These are phyloP conservation scores for Anhinga anhinga DNA, from an alignment of 2,113 vertebrate genomes.

Conservation along the genomic window DNA sequence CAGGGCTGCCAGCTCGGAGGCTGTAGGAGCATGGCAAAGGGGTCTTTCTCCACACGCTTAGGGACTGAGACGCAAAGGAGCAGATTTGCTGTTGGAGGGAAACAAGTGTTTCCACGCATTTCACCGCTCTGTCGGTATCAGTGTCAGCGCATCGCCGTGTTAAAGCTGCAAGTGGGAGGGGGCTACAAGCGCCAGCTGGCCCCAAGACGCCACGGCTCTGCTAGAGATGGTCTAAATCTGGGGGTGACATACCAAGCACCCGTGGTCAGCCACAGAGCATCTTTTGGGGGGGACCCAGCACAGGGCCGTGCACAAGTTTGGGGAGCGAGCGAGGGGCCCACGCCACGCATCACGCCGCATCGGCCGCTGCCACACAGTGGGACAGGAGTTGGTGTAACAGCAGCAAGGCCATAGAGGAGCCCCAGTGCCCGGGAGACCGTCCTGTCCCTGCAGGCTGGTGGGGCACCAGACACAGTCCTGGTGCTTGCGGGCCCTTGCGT, in stretches of 20 bases:
- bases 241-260: neutral
- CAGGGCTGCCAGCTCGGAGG: neutral
- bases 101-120: neutral
- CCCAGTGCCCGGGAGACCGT: accelerated
- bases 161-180: neutral
- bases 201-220: accelerated
- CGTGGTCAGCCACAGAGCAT: neutral
- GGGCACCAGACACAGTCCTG: accelerated
- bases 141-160: accelerated
- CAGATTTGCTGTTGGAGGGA: neutral
- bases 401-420: neutral
- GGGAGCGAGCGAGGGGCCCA: neutral
- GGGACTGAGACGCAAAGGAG: neutral
- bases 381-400: neutral
- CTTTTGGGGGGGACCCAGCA: neutral
- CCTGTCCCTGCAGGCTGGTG: neutral
- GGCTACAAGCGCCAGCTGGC: neutral
- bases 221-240: neutral
- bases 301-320: accelerated
- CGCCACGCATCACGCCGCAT: accelerated
- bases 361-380: neutral
- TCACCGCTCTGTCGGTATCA: neutral
- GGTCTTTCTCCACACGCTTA: neutral
- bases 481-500: neutral
- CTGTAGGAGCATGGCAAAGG: neutral